Percentiles rank a stretch among this genome's conserved stretches.
These are phyloP conservation scores for Heterohyrax brucei DNA, from an alignment of 2,797 vertebrate species.

Conservation along the genomic window DNA sequence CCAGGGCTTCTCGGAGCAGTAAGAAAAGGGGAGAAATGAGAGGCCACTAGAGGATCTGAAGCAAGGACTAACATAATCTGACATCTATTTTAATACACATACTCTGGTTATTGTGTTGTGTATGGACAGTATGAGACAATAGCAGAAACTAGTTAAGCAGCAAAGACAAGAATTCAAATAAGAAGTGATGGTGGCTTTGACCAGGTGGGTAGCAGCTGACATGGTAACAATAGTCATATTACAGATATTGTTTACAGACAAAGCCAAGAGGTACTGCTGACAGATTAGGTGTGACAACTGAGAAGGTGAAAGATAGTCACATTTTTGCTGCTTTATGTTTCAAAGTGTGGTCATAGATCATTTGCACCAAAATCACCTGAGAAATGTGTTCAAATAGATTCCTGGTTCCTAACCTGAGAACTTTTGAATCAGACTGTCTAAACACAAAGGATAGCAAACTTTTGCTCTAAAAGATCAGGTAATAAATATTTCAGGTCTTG, in stretches of 20 bases:
- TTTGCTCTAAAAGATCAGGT: conserved; percentile 22
- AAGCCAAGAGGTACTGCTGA: neutral
- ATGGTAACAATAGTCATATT: neutral
- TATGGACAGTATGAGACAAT: neutral
- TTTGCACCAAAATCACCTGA: neutral
- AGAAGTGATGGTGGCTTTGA: neutral
- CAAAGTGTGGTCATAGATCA: neutral
- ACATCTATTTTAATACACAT: neutral
- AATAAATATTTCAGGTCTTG: conserved; percentile 4
- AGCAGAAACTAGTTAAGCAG: neutral
- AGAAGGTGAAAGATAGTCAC: neutral
- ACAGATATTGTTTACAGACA: neutral
- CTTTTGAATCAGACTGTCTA: conserved; percentile 5
- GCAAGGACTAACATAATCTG: neutral
- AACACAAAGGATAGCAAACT: neutral
- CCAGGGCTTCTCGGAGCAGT: no score
- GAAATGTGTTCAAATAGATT: neutral
- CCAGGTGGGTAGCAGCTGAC: neutral
- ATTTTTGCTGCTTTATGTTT: neutral
- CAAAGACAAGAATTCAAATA: neutral
- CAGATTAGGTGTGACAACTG: neutral
- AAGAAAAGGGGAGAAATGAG: neutral
- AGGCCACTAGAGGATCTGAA: neutral
- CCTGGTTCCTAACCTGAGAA: neutral
- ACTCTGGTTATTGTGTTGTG: neutral